Evolutionary conservation across 1,140 invertebrate species (phyloP).

Genomic region (Neodiprion virginianus): DNA sequence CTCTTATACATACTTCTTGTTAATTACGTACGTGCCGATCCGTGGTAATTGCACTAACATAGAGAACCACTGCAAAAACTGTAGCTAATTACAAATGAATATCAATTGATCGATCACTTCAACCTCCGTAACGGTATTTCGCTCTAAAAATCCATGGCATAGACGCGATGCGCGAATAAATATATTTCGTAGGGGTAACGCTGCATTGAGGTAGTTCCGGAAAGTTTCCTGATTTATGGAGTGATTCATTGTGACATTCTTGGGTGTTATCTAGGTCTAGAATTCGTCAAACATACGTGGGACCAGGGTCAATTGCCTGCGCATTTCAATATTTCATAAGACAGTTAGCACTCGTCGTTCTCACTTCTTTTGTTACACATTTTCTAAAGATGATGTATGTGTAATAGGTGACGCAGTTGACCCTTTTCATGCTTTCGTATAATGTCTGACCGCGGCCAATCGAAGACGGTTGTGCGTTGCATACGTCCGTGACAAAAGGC

Average conservation of each 20-base stretch:
- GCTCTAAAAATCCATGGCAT: not conserved
- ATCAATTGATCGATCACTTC: not conserved
- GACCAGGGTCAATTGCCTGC: conserved; percentile 1
- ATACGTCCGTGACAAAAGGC: not conserved
- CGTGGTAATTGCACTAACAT: not conserved
- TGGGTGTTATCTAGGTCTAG: conserved; percentile 1
- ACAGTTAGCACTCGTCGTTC: not conserved
- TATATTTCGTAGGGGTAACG: too few species aligned
- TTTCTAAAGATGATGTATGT: conserved; percentile 6
- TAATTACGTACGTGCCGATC: not conserved
- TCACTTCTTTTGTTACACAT: not conserved
- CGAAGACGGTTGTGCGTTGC: not conserved
- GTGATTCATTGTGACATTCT: not conserved
- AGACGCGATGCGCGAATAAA: not conserved
- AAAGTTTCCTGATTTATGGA: not conserved
- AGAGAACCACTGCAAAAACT: not conserved
- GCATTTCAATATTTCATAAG: conserved; percentile 1
- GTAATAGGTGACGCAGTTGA: not conserved
- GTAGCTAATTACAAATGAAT: not conserved
- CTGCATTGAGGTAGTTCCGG: not conserved
- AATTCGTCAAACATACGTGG: not conserved
- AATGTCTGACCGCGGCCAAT: not conserved
- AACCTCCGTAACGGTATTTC: not conserved
- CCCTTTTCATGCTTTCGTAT: not conserved
- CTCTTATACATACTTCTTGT: not conserved